These are phyloP conservation scores for Dipodomys ordii DNA, from an alignment of 2,113 vertebrate species.

Conservation along the genomic window DNA sequence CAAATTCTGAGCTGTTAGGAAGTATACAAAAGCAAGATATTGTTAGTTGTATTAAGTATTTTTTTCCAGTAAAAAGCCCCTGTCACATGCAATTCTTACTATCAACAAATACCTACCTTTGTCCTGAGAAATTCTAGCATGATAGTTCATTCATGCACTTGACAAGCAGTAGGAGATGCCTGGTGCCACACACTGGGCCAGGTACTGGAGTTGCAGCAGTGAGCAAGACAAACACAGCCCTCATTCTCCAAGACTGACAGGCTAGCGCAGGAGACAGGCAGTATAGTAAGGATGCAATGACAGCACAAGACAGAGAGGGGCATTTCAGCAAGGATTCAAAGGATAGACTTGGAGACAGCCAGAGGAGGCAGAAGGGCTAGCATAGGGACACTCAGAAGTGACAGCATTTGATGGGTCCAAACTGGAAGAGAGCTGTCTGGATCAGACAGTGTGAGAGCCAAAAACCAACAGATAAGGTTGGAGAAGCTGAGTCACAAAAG, in stretches of 20 bases:
- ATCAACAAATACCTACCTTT: neutral
- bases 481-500: constrained; percentile 24
- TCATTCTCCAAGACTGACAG: neutral
- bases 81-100: neutral
- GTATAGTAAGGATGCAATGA: neutral
- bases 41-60: constrained; percentile 54
- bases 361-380: neutral
- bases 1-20: constrained; percentile 50
- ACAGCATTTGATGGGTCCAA: fast-evolving
- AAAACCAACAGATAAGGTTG: neutral
- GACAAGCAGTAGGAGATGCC: constrained; percentile 24
- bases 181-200: neutral
- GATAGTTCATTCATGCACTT: constrained; percentile 45
- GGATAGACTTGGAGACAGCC: neutral
- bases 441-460: neutral
- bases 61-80: constrained; percentile 30
- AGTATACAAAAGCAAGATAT: constrained; percentile 27
- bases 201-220: neutral
- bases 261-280: neutral
- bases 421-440: neutral
- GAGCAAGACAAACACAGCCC: constrained; percentile 26
- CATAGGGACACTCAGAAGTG: neutral
- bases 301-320: neutral
- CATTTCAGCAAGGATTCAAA: neutral
- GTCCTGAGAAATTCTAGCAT: constrained; percentile 22